Evolutionary conservation across 64 coral and sea anemone species (phyloP).

Genomic region (Stichodactyla helianthus): DNA sequence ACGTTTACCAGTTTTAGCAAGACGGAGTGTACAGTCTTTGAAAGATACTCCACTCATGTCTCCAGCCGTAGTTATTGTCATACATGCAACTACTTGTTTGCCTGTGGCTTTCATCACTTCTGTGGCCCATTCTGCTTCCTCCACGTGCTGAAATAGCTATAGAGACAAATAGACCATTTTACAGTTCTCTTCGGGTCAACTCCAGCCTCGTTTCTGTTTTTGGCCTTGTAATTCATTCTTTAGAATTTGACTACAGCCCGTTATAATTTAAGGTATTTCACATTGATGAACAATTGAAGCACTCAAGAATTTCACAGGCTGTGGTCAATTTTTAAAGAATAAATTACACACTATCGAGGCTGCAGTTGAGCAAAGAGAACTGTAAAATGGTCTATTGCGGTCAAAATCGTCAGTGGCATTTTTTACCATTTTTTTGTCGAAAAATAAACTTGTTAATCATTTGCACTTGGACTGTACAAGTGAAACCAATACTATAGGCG

Average conservation of each 20-base stretch:
- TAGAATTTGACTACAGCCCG: too few relatives aligned
- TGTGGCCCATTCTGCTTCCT: conserved; percentile 55
- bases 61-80: neutral
- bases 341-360: too few relatives aligned
- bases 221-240: too few relatives aligned
- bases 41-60: neutral
- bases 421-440: neutral
- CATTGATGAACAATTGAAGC: too few relatives aligned
- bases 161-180: too few relatives aligned
- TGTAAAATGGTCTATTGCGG: neutral
- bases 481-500: too few relatives aligned
- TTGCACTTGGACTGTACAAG: too few relatives aligned
- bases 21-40: conserved; percentile 31
- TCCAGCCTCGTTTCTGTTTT: too few relatives aligned
- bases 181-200: too few relatives aligned
- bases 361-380: neutral
- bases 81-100: conserved; percentile 29
- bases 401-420: neutral
- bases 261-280: too few relatives aligned
- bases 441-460: neutral
- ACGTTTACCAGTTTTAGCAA: conserved; percentile 35
- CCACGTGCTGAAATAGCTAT: conserved; percentile 21
- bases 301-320: too few relatives aligned
- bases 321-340: too few relatives aligned
- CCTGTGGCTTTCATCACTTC: conserved; percentile 47